Conservation (phyloP, 2,113 vertebrate species). For the Excalfactoria chinensis region DNA sequence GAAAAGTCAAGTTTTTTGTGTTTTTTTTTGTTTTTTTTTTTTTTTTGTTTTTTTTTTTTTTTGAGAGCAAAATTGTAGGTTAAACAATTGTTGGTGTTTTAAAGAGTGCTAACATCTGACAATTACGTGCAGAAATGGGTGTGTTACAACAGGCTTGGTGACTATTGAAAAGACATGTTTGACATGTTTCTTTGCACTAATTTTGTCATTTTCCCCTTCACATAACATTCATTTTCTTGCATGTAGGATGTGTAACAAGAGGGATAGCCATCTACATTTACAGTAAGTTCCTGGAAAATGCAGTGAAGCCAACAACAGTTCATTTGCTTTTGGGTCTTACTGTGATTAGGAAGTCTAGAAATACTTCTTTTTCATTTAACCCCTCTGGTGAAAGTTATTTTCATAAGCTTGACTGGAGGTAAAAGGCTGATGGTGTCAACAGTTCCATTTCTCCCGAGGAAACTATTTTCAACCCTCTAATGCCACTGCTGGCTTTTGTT, state of each 20-base stretch:
- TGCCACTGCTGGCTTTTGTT: background rate
- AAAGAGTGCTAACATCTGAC: background rate
- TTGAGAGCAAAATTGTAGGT: background rate
- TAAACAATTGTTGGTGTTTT: background rate
- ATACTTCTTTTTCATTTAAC: background rate
- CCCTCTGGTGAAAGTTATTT: background rate
- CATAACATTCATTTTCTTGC: background rate
- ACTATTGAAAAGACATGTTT: background rate
- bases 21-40: accelerated
- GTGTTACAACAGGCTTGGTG: background rate
- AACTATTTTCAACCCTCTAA: background rate
- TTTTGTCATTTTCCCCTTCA: background rate
- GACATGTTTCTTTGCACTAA: background rate
- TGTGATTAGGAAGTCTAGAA: background rate
- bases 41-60: background rate
- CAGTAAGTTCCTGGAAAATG: background rate
- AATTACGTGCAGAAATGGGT: background rate
- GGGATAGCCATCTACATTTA: background rate
- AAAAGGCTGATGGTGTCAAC: background rate
- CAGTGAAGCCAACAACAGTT: background rate
- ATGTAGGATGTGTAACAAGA: background rate
- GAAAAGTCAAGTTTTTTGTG: accelerated
- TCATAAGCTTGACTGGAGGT: background rate
- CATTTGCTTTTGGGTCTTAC: background rate
- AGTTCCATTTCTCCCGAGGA: background rate